These are phyloP conservation scores for Gymnogyps californianus DNA, from an alignment of 2,113 vertebrate genomes.

Conservation along the genomic window DNA sequence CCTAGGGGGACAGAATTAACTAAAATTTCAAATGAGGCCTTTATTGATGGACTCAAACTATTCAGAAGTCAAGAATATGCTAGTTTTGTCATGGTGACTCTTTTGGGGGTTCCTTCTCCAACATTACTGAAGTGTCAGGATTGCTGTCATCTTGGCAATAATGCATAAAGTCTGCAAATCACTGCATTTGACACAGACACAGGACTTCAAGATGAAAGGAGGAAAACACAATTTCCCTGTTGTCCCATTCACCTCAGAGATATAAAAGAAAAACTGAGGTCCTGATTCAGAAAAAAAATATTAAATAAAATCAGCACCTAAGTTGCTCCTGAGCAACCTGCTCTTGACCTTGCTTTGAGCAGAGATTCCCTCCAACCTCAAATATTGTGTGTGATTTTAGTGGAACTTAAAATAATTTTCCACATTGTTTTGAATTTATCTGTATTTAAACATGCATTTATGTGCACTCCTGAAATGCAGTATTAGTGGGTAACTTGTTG, in stretches of 20 bases:
- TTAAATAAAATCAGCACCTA: not conserved
- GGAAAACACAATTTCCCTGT: not conserved
- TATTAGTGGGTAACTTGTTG: not conserved
- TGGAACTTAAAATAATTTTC: not conserved
- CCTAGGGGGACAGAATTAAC: not conserved
- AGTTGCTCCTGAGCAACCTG: not conserved
- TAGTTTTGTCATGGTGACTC: not conserved
- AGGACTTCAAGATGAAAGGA: not conserved
- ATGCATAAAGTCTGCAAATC: not conserved
- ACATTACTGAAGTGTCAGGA: rapidly evolving
- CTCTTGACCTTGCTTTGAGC: not conserved
- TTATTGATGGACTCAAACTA: not conserved
- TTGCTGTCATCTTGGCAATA: not conserved
- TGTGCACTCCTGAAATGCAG: not conserved
- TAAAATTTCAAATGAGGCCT: not conserved
- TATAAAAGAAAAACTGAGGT: not conserved
- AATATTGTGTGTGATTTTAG: not conserved
- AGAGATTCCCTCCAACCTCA: not conserved
- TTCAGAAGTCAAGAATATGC: not conserved
- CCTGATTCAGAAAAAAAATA: not conserved
- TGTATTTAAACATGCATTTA: not conserved
- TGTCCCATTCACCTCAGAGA: not conserved
- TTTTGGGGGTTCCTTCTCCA: not conserved
- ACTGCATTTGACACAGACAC: not conserved
- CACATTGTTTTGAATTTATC: not conserved